Percentiles rank a stretch among this genome's conserved stretches.
Evolutionary conservation across 2,888 invertebrate species (phyloP).

Genomic region (Polyommatus icarus): DNA sequence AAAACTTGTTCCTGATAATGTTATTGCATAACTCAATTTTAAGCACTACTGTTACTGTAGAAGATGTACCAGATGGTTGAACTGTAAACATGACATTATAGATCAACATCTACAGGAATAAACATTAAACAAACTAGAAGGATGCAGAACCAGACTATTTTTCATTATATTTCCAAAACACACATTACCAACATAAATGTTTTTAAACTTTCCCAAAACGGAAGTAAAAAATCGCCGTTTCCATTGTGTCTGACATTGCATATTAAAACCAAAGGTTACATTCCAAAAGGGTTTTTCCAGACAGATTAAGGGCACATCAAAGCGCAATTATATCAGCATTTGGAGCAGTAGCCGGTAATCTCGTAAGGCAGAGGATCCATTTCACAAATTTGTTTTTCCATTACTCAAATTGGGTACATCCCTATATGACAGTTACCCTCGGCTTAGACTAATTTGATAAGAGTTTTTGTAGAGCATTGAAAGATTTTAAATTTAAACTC

Average conservation of each 20-base stretch:
- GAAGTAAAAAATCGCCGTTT: neutral
- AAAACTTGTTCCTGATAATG: too few relatives aligned
- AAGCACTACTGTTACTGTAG: too few relatives aligned
- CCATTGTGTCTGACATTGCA: neutral
- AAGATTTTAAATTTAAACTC: neutral
- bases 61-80: too few relatives aligned
- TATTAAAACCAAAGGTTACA: conserved; percentile 24
- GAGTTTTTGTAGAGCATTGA: neutral
- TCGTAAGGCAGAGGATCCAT: conserved; percentile 40
- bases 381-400: conserved; percentile 55
- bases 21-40: too few relatives aligned
- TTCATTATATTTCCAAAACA: too few relatives aligned
- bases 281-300: conserved; percentile 25
- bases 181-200: neutral
- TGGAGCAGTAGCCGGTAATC: conserved; percentile 25
- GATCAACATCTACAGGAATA: too few relatives aligned
- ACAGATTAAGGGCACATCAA: conserved; percentile 31
- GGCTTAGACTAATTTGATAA: conserved; percentile 22
- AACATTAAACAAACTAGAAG: too few relatives aligned
- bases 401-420: conserved; percentile 52
- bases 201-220: neutral
- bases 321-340: conserved; percentile 24
- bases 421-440: conserved; percentile 34
- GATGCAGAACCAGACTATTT: too few relatives aligned
- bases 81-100: too few relatives aligned